These are phyloP conservation scores for Epinephelus lanceolatus DNA, from an alignment of 2,113 vertebrate species.

Conservation along the genomic window DNA sequence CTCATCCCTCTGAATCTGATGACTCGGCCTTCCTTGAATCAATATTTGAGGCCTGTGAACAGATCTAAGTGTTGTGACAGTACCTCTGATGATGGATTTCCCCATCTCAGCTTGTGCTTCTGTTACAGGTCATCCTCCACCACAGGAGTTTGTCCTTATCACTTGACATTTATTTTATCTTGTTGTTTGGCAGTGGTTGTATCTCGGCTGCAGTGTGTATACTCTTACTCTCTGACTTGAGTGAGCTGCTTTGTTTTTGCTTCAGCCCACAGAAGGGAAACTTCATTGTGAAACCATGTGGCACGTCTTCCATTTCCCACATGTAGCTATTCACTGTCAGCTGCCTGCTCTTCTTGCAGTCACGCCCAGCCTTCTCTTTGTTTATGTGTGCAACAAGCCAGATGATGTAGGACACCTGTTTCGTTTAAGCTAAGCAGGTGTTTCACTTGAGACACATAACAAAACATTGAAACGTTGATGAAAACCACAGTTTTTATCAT, in stretches of 20 bases:
- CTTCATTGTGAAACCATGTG: constrained; percentile 56
- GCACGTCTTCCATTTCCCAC: constrained; percentile 28
- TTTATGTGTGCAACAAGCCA: constrained; percentile 7
- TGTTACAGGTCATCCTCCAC: constrained; percentile 55
- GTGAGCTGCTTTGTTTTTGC: neutral
- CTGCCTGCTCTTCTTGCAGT: constrained; percentile 36
- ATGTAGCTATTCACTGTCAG: constrained; percentile 48
- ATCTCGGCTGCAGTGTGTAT: neutral
- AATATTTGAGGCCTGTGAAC: neutral
- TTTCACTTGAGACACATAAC: constrained; percentile 34
- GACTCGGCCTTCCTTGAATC: neutral
- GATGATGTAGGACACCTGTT: constrained; percentile 69
- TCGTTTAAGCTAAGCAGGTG: constrained; percentile 61
- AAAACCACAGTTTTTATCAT: constrained; percentile 44
- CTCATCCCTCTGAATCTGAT: constrained; percentile 15
- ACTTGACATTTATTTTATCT: constrained; percentile 53
- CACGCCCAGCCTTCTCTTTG: constrained; percentile 29
- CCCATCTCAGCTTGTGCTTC: constrained; percentile 44
- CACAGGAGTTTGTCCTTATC: constrained; percentile 36
- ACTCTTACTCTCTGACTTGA: neutral
- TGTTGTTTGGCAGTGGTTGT: neutral
- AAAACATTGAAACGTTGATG: constrained; percentile 54
- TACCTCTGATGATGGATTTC: constrained; percentile 39
- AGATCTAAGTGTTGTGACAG: too few relatives aligned
- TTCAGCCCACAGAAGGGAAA: constrained; percentile 20